A percentile compares a stretch with the other conserved stretches of the same genome.
phyloP scores from a whole-genome alignment of 2,888 invertebrate genomes.

The Cryptocephalus moraei region DNA sequence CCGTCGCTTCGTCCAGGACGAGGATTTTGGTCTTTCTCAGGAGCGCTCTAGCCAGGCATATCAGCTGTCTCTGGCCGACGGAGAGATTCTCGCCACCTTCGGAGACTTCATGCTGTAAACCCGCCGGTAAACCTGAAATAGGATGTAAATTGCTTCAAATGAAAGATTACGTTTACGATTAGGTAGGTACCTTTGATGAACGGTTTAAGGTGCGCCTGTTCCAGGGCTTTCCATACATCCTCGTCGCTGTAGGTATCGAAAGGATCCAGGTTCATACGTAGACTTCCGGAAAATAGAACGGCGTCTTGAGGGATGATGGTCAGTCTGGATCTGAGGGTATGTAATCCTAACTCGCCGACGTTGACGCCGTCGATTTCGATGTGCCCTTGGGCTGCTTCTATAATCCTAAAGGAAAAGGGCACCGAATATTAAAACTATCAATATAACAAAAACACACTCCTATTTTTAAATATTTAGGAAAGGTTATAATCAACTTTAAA shows the following conservation, averaged over 20 bases:
- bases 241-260: constrained; percentile 68
- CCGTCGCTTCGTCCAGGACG: constrained; percentile 42
- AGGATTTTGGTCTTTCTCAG: constrained; percentile 41
- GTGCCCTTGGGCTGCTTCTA: constrained; percentile 70
- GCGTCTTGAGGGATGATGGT: constrained; percentile 91
- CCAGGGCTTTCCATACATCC: constrained; percentile 78
- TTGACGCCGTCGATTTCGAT: constrained; percentile 78
- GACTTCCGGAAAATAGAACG: constrained; percentile 83
- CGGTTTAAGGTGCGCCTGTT: constrained; percentile 77
- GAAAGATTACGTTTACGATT: not conserved
- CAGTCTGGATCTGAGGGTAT: constrained; percentile 70
- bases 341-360: constrained; percentile 71
- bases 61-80: constrained; percentile 41
- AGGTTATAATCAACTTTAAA: no score
- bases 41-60: constrained; percentile 40
- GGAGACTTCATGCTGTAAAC: constrained; percentile 56
- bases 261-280: constrained; percentile 89
- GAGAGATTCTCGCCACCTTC: constrained; percentile 31
- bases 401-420: constrained; percentile 48
- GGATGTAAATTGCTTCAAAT: not conserved
- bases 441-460: no score
- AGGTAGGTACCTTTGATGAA: constrained; percentile 57
- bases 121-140: constrained; percentile 51
- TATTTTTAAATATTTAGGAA: no score
- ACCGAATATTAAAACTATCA: no score